phyloP scores from a whole-genome alignment of 2,888 invertebrate genomes.

The Dryococelus australis region DNA sequence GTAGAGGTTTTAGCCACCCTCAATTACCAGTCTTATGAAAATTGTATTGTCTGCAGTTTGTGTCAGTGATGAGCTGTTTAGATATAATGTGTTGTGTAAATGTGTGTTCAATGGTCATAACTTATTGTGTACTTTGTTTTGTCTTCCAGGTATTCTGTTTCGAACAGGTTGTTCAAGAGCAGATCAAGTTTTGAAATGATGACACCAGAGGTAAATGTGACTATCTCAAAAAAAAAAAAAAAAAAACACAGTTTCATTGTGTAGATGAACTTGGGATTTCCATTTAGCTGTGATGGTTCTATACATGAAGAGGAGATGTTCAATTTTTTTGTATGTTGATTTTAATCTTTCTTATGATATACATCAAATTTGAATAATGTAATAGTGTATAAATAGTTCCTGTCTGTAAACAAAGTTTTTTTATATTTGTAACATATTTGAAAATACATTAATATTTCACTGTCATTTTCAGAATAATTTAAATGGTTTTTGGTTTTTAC shows the following conservation, averaged over 20 bases:
- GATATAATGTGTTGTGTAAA: neutral
- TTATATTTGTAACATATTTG: too few relatives aligned
- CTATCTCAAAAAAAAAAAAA: neutral
- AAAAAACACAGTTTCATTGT: neutral
- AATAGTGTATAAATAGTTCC: neutral
- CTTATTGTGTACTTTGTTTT: neutral
- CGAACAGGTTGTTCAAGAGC: neutral
- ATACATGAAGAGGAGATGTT: neutral
- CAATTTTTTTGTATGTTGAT: neutral
- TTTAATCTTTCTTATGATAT: neutral
- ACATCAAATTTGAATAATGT: neutral
- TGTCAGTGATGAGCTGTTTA: too few relatives aligned
- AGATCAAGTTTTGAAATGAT: neutral
- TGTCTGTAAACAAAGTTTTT: too few relatives aligned
- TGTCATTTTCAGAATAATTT: neutral
- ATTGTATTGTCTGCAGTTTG: too few relatives aligned
- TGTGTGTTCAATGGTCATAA: neutral
- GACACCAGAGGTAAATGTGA: neutral
- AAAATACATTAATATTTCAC: too few relatives aligned
- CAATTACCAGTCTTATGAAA: too few relatives aligned
- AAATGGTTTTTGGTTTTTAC: neutral
- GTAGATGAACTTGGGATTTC: neutral
- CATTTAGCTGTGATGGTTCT: neutral
- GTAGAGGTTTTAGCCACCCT: too few relatives aligned
- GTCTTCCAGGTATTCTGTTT: neutral